Percentiles rank a stretch among this genome's conserved stretches.
phyloP scores from a whole-genome alignment of 2,797 vertebrate genomes.

The Monodelphis domestica region DNA sequence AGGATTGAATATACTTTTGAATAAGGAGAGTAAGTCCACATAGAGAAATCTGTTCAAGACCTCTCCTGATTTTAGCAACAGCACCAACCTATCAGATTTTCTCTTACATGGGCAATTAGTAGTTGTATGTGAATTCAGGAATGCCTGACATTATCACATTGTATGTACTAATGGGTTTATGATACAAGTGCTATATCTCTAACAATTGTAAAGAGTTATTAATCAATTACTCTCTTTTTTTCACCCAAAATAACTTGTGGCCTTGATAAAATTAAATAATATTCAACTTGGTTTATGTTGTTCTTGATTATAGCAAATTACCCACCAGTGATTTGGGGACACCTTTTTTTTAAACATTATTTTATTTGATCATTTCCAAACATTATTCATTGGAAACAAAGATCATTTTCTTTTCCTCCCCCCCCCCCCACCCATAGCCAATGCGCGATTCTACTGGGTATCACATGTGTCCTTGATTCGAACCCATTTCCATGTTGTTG shows the following conservation, averaged over 20 bases:
- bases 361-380: too few relatives aligned
- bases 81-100: not conserved
- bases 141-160: not conserved
- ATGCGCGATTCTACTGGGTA: too few relatives aligned
- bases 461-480: too few relatives aligned
- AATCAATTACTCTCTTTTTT: not conserved
- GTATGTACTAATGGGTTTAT: not conserved
- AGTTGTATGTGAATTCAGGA: not conserved
- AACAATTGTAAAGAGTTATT: not conserved
- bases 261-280: not conserved
- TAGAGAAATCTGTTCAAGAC: not conserved
- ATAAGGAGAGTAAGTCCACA: not conserved
- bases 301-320: not conserved
- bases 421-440: too few relatives aligned
- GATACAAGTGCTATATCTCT: not conserved
- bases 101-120: not conserved
- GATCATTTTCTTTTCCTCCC: too few relatives aligned
- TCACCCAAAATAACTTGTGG: not conserved
- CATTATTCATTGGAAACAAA: too few relatives aligned
- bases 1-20: not conserved
- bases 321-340: not conserved
- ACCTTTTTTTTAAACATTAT: too few relatives aligned
- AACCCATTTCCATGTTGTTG: too few relatives aligned
- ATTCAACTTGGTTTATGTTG: too few relatives aligned
- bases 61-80: not conserved